Evolutionary conservation across 2,797 vertebrate species (phyloP).

Genomic region (Avahi laniger): DNA sequence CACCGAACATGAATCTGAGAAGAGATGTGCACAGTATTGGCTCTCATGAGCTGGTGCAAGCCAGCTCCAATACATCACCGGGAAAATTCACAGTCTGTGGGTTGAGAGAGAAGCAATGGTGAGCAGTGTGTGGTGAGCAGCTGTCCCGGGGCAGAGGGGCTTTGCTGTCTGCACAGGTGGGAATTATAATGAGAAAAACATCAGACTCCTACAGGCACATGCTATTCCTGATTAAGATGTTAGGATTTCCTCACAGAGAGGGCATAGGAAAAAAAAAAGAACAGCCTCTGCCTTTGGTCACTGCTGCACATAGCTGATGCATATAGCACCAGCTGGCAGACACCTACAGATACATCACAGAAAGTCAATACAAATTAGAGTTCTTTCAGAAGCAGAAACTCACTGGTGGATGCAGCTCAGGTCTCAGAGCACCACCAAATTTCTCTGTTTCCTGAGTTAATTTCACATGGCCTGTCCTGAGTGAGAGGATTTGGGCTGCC

Average conservation of each 20-base stretch:
- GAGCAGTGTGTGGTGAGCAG: background rate
- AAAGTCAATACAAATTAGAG: conserved; percentile 34
- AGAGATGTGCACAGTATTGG: fast-evolving
- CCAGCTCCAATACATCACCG: background rate
- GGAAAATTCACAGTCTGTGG: background rate
- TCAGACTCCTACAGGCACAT: background rate
- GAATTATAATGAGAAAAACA: background rate
- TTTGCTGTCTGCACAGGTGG: background rate
- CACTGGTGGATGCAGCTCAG: background rate
- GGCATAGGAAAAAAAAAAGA: background rate
- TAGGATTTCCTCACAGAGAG: background rate
- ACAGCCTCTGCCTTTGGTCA: conserved; percentile 1
- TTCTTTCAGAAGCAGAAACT: conserved; percentile 1
- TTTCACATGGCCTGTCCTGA: background rate
- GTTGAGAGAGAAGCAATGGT: background rate
- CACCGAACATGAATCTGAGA: background rate
- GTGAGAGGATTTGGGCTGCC: background rate
- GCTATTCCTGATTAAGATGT: background rate
- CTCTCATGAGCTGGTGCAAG: background rate
- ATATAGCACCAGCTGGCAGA: background rate
- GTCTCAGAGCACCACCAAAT: background rate
- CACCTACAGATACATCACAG: background rate
- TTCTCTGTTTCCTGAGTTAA: background rate
- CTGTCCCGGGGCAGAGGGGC: background rate
- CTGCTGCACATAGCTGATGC: background rate